Percentiles rank a stretch among this genome's conserved stretches.
phyloP scores from a whole-genome alignment of 2,888 invertebrate species.

The Neoscelio sp. region DNA sequence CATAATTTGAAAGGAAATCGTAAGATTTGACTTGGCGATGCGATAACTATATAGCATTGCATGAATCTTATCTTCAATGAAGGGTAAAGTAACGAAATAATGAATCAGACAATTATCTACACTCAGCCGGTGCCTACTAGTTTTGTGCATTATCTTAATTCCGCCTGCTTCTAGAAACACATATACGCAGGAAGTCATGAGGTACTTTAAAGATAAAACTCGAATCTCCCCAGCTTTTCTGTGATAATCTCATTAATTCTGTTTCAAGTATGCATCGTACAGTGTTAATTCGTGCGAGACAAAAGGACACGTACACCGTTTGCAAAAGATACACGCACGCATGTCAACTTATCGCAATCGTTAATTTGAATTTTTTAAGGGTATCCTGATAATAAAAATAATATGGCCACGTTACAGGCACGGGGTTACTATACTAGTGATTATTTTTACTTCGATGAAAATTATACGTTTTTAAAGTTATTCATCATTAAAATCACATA shows the following conservation, averaged over 20 bases:
- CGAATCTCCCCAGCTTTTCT: conserved; percentile 23
- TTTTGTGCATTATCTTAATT: conserved; percentile 76
- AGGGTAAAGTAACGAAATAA: conserved; percentile 76
- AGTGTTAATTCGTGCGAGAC: conserved; percentile 35
- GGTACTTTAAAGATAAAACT: conserved; percentile 19
- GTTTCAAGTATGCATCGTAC: conserved; percentile 8
- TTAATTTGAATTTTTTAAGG: conserved; percentile 23
- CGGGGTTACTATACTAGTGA: too few species aligned
- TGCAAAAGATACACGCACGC: conserved; percentile 35
- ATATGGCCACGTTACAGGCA: too few species aligned
- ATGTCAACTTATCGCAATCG: conserved; percentile 25
- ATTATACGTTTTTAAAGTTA: too few species aligned
- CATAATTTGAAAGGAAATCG: too few species aligned
- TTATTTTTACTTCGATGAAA: too few species aligned
- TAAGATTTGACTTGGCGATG: neutral
- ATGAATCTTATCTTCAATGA: conserved; percentile 72
- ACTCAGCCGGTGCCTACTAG: conserved; percentile 70
- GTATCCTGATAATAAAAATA: neutral
- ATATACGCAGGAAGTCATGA: neutral
- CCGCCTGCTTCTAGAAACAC: conserved; percentile 60
- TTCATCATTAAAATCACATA: too few species aligned
- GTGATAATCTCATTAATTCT: conserved; percentile 41
- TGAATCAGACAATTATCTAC: conserved; percentile 78
- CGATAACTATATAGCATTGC: conserved; percentile 60
- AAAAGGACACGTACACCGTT: conserved; percentile 38